Percentiles rank a stretch among this genome's conserved stretches.
Evolutionary conservation across 2,797 vertebrate species (phyloP).

Genomic region (Meriones psammophilus): DNA sequence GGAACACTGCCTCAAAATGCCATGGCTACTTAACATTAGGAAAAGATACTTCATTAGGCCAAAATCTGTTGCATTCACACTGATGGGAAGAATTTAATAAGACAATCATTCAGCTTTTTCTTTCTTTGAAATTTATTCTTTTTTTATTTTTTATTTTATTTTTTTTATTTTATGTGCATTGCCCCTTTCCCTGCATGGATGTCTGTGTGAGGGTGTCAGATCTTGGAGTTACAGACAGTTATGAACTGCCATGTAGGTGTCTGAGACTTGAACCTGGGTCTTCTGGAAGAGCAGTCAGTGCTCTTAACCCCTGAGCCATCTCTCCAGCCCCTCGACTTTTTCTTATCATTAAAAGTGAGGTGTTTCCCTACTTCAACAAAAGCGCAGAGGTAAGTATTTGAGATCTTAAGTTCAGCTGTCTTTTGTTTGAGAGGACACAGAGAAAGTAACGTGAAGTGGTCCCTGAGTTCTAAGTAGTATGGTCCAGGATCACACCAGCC

Average conservation of each 20-base stretch:
- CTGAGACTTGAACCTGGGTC: background rate
- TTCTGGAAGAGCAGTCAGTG: background rate
- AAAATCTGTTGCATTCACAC: too few relatives aligned
- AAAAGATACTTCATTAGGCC: too few relatives aligned
- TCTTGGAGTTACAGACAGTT: background rate
- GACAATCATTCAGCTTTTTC: too few relatives aligned
- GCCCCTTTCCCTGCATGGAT: too few relatives aligned
- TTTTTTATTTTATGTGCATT: too few relatives aligned
- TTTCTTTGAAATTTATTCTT: too few relatives aligned
- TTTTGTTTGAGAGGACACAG: background rate
- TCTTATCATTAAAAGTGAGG: conserved; percentile 1
- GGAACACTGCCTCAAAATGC: background rate
- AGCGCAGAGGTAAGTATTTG: background rate
- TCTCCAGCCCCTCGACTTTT: background rate
- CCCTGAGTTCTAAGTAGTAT: background rate
- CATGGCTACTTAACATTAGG: too few relatives aligned
- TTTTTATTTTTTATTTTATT: too few relatives aligned
- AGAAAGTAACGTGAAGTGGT: background rate
- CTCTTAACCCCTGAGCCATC: background rate
- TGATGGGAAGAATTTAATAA: too few relatives aligned
- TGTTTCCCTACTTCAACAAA: background rate
- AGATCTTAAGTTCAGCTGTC: background rate
- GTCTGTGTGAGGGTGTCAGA: background rate
- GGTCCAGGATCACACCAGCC: background rate
- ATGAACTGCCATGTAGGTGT: background rate